Evolutionary conservation across 2,797 vertebrate species (phyloP).

Genomic region (Luscinia luscinia): DNA sequence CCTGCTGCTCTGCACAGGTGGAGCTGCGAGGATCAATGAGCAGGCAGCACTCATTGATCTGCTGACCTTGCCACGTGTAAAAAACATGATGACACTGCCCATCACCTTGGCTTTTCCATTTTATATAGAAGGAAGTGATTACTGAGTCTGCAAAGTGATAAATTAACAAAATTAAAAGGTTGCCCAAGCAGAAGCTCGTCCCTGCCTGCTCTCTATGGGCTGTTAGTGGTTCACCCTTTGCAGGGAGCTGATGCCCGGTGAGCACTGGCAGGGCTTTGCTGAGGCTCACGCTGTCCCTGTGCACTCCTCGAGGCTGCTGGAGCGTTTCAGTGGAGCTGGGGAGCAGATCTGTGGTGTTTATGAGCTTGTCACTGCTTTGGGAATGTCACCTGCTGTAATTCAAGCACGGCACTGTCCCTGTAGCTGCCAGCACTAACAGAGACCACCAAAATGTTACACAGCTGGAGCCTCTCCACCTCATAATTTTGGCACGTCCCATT

Average conservation of each 20-base stretch:
- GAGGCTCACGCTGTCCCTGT: background rate
- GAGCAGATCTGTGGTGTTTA: background rate
- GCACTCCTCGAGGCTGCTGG: background rate
- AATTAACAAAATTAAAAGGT: background rate
- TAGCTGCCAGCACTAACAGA: background rate
- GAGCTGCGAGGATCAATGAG: background rate
- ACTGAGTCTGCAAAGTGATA: background rate
- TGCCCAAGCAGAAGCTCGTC: background rate
- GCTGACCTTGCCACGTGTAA: background rate
- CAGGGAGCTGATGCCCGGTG: background rate
- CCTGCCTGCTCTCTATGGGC: rapidly evolving
- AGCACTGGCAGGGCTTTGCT: background rate
- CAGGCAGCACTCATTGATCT: background rate
- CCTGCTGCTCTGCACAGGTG: background rate
- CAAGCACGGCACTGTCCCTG: background rate
- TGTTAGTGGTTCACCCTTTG: background rate
- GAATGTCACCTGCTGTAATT: background rate
- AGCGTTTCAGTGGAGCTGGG: background rate
- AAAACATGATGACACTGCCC: background rate
- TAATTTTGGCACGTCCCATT: background rate
- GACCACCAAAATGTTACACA: background rate
- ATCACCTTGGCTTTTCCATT: background rate
- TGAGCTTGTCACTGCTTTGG: background rate
- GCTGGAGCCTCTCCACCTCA: background rate
- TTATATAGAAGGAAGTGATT: background rate